phyloP scores from a whole-genome alignment of 2,113 vertebrate species.

The Podarcis raffonei region DNA sequence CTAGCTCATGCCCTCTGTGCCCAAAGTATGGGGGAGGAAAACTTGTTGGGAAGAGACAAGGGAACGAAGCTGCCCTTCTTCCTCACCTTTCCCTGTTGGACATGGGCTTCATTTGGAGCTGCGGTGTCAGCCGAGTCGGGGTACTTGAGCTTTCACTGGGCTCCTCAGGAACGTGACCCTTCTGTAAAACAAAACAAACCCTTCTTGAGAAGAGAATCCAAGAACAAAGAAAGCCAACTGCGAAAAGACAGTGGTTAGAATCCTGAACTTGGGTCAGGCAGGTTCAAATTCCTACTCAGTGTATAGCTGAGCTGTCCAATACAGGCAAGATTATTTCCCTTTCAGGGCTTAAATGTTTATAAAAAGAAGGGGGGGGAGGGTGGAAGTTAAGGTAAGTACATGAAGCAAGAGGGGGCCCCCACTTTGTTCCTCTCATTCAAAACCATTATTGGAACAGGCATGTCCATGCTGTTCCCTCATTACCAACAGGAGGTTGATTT shows the following conservation, averaged over 20 bases:
- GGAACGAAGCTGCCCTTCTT: no score
- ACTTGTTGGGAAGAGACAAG: not conserved
- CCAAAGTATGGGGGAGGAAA: no score
- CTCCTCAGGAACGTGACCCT: slow-evolving; percentile 80
- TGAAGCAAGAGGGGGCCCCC: no score
- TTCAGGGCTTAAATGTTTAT: not conserved
- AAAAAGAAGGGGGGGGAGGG: not conserved
- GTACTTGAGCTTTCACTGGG: slow-evolving; percentile 83
- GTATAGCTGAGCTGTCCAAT: not conserved
- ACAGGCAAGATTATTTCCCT: not conserved
- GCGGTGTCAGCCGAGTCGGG: slow-evolving; percentile 83
- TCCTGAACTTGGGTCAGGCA: not conserved
- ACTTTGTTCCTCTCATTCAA: not conserved
- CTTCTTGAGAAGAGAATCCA: slow-evolving; percentile 8
- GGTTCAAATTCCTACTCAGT: not conserved
- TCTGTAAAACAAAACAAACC: slow-evolving; percentile 67
- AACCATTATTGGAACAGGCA: not conserved
- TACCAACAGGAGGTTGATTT: no score
- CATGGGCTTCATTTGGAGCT: slow-evolving; percentile 98
- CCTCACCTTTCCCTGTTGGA: slow-evolving; percentile 94
- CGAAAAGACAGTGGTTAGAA: no score
- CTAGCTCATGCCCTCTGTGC: no score
- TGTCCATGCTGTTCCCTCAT: no score
- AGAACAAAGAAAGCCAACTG: not conserved
- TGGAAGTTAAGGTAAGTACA: no score